phyloP scores from a whole-genome alignment of 2,113 vertebrate species.

The Catharus fuscescens region DNA sequence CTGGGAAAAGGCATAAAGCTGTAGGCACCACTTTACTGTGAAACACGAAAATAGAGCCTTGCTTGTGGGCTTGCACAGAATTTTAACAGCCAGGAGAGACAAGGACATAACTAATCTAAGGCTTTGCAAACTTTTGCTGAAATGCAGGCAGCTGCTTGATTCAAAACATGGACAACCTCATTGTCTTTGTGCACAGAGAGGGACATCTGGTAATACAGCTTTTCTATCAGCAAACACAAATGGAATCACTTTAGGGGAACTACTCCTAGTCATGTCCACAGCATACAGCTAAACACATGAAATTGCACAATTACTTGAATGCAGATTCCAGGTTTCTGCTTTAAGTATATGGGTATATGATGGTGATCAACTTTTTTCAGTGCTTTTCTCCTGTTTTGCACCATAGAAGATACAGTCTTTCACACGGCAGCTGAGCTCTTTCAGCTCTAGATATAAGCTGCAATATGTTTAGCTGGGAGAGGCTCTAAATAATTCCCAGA shows the following conservation, averaged over 20 bases:
- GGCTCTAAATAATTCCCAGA: neutral
- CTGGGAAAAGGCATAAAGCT: neutral
- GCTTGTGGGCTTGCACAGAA: neutral
- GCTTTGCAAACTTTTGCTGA: neutral
- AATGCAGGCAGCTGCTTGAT: neutral
- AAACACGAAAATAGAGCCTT: neutral
- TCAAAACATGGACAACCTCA: neutral
- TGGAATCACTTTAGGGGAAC: rapidly evolving
- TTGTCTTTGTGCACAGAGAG: too few relatives aligned
- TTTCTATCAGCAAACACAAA: neutral
- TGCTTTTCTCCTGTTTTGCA: neutral
- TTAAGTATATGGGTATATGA: neutral
- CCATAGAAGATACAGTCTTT: neutral
- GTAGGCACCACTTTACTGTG: neutral
- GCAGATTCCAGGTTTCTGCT: neutral
- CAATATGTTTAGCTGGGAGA: neutral
- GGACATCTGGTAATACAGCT: neutral
- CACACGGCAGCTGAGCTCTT: neutral
- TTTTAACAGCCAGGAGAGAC: neutral
- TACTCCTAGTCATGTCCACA: neutral
- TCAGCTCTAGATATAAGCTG: neutral
- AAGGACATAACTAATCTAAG: neutral
- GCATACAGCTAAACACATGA: neutral
- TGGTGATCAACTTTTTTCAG: neutral
- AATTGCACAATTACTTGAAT: neutral